A percentile compares a stretch with the other conserved stretches of the same genome.
Conservation (phyloP, 2,797 vertebrate species). For the Hapalemur alaotrensis region DNA sequence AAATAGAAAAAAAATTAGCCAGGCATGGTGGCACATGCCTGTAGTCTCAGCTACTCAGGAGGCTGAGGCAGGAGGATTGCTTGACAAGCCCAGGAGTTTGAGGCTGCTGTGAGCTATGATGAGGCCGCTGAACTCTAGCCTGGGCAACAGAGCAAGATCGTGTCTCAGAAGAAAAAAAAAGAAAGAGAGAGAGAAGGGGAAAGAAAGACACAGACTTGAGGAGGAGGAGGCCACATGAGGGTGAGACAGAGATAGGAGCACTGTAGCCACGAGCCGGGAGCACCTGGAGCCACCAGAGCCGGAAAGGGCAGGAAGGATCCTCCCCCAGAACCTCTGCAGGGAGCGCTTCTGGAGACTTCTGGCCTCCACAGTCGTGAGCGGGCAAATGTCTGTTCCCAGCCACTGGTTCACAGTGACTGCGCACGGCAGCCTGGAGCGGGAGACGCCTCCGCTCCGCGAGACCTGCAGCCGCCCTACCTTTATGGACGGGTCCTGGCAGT, state of each 20-base stretch:
- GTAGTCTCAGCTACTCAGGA: neutral
- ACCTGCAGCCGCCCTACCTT: conserved; percentile 79
- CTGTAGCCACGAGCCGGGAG: neutral
- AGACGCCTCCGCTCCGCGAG: too few species aligned
- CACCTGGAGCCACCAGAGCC: neutral
- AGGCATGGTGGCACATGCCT: neutral
- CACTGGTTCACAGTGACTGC: neutral
- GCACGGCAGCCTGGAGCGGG: neutral
- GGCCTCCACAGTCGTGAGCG: neutral
- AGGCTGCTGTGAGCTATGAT: neutral
- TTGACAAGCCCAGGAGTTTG: neutral
- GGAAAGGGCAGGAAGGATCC: neutral
- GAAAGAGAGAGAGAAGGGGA: neutral
- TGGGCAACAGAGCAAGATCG: neutral
- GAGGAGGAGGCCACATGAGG: too few species aligned
- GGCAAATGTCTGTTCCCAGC: neutral
- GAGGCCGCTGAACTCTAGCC: neutral
- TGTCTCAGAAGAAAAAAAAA: too few species aligned
- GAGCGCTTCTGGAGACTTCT: neutral
- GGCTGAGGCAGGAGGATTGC: neutral
- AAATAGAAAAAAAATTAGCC: too few species aligned
- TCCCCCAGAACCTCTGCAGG: neutral
- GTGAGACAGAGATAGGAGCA: neutral
- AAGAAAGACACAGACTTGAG: neutral
- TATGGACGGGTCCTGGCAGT: conserved; percentile 91